Conservation (phyloP, 1,140 invertebrate genomes). For the Parapsyche elsis region DNA sequence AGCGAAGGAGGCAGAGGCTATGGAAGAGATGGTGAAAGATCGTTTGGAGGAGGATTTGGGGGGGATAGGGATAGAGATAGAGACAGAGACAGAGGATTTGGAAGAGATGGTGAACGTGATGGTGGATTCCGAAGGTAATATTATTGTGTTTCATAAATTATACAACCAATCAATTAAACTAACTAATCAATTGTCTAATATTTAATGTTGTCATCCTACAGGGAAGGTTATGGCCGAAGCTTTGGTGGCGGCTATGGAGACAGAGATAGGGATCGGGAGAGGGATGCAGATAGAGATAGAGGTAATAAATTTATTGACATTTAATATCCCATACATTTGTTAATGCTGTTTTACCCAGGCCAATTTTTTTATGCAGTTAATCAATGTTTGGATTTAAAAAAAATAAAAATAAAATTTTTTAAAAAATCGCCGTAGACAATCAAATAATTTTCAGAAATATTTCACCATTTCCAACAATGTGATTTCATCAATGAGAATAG, state of each 20-base stretch:
- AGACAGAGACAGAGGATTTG: constrained; percentile 60
- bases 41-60: constrained; percentile 50
- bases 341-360: too few species aligned
- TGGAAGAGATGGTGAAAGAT: constrained; percentile 42
- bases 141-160: not conserved
- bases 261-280: constrained; percentile 60
- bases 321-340: not conserved
- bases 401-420: too few species aligned
- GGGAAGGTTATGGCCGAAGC: constrained; percentile 53
- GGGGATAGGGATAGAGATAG: constrained; percentile 58
- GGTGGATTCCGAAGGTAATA: constrained; percentile 58
- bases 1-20: constrained; percentile 61
- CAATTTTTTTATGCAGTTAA: too few species aligned
- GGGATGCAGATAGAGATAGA: constrained; percentile 54
- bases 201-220: constrained; percentile 3
- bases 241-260: constrained; percentile 62
- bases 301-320: constrained; percentile 45
- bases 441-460: too few species aligned
- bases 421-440: too few species aligned
- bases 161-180: not conserved
- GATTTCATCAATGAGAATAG: too few species aligned
- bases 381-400: too few species aligned
- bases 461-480: too few species aligned
- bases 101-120: constrained; percentile 53
- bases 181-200: too few species aligned